A percentile compares a stretch with the other conserved stretches of the same genome.
Conservation (phyloP, 2,113 vertebrate genomes). For the Urocitellus parryii region DNA sequence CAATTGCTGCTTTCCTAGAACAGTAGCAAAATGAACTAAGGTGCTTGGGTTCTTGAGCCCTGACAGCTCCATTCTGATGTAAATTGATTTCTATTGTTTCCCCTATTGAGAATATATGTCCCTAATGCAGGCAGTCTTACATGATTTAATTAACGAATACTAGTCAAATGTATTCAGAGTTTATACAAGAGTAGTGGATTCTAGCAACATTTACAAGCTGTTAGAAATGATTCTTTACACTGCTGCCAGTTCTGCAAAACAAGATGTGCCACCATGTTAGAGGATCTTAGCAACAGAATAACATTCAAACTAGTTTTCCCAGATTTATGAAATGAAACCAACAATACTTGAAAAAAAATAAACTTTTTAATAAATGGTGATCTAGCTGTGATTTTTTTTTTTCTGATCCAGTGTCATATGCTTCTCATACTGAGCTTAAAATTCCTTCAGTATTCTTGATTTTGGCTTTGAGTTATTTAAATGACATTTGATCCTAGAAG, state of each 20-base stretch:
- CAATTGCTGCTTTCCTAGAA: constrained; percentile 75
- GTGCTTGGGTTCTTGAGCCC: constrained; percentile 80
- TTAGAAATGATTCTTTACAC: constrained; percentile 55
- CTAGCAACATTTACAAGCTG: constrained; percentile 53
- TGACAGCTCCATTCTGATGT: constrained; percentile 82
- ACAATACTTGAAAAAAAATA: neutral
- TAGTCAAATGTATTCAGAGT: constrained; percentile 66
- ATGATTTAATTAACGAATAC: constrained; percentile 71
- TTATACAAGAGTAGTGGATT: constrained; percentile 72
- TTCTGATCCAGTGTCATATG: neutral
- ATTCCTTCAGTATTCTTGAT: neutral
- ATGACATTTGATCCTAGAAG: neutral
- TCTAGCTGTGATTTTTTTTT: neutral
- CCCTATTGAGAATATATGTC: constrained; percentile 66
- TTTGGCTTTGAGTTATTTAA: neutral
- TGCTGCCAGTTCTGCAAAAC: neutral
- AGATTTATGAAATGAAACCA: neutral
- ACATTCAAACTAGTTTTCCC: neutral
- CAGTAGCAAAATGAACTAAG: constrained; percentile 55
- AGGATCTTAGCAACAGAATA: neutral
- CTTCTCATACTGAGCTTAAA: neutral
- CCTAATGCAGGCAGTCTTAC: constrained; percentile 14
- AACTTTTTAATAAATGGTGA: neutral
- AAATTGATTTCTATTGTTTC: constrained; percentile 83
- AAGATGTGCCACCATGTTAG: neutral